These are phyloP conservation scores for Mythimna loreyi DNA, from an alignment of 2,888 invertebrate genomes.

Conservation along the genomic window DNA sequence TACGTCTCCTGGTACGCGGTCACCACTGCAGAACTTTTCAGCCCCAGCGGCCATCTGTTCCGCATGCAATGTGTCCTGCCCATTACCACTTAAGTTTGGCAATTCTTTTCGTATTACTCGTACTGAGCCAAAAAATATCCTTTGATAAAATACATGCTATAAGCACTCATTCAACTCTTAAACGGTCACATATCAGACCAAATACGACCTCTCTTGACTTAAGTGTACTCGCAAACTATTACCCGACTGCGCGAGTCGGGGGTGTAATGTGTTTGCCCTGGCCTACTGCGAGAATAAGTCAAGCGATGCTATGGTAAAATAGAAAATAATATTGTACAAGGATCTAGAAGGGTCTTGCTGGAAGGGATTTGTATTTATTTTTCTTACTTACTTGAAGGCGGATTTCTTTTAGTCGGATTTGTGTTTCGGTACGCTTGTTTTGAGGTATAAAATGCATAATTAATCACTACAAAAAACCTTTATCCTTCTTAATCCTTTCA, in stretches of 20 bases:
- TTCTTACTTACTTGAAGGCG: background rate
- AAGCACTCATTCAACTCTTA: conserved; percentile 18
- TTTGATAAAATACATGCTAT: background rate
- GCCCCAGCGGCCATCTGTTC: too few species aligned
- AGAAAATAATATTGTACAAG: conserved; percentile 62
- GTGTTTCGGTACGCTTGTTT: background rate
- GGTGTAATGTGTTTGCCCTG: conserved; percentile 62
- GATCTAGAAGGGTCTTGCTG: conserved; percentile 26
- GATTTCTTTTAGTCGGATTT: background rate
- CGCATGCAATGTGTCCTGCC: too few species aligned
- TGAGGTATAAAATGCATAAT: background rate
- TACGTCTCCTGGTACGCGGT: too few species aligned
- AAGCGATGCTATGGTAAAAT: conserved; percentile 64
- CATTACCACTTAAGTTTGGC: too few species aligned
- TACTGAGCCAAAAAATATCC: background rate
- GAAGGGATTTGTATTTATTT: conserved; percentile 9
- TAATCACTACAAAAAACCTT: too few species aligned
- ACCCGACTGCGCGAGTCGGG: conserved; percentile 40
- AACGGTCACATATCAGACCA: conserved; percentile 35
- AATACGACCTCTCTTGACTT: conserved; percentile 36
- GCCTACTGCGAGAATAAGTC: conserved; percentile 60
- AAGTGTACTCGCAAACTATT: conserved; percentile 47
- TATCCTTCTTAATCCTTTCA: background rate
- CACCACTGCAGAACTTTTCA: too few species aligned
- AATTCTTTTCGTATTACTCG: too few species aligned